Evolutionary conservation across 2,113 vertebrate genomes (phyloP).

Genomic region (Otus sunia): DNA sequence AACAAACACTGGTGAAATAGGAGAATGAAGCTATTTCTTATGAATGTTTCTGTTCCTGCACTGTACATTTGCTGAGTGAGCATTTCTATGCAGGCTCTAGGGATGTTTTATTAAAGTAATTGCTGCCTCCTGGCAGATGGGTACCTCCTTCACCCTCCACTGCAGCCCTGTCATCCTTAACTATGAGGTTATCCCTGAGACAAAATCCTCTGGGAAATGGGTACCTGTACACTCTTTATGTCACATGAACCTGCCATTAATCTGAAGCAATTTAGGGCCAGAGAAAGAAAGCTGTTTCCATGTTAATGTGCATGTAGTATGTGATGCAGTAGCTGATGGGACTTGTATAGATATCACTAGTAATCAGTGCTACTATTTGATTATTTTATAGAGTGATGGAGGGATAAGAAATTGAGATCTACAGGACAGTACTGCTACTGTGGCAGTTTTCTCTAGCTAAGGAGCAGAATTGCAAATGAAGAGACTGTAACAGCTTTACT

Average conservation of each 20-base stretch:
- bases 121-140: not conserved
- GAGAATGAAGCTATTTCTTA: not conserved
- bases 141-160: not conserved
- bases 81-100: not conserved
- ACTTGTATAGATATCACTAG: not conserved
- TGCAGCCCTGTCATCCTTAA: not conserved
- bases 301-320: not conserved
- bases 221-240: not conserved
- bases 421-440: not conserved
- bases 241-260: not conserved
- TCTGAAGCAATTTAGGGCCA: not conserved
- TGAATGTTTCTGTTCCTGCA: not conserved
- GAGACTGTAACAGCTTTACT: not conserved
- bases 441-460: not conserved
- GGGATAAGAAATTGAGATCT: not conserved
- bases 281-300: not conserved
- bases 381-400: not conserved
- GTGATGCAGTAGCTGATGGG: not conserved
- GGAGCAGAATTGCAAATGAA: not conserved
- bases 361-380: not conserved
- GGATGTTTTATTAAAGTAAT: not conserved
- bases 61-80: not conserved
- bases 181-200: not conserved
- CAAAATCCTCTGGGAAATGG: not conserved
- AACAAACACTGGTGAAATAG: not conserved